These are phyloP conservation scores for Trochalopteron elliotii DNA, from an alignment of 2,113 vertebrate species.

Conservation along the genomic window DNA sequence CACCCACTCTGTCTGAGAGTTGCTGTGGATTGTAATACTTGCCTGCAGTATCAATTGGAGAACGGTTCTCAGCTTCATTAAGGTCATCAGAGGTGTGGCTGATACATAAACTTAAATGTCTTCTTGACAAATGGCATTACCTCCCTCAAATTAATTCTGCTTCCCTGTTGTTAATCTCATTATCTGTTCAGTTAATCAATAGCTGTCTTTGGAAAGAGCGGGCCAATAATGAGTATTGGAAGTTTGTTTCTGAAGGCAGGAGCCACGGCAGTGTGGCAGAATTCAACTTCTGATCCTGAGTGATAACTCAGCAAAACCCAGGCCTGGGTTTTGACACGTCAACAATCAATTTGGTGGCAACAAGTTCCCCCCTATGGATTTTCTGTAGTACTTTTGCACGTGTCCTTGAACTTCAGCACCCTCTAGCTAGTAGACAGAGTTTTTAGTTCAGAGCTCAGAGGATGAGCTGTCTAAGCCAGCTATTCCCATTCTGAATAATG, in stretches of 20 bases:
- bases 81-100: conserved; percentile 38
- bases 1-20: conserved; percentile 14
- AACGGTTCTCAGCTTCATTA: conserved; percentile 28
- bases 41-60: conserved; percentile 52
- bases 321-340: not conserved
- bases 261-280: not conserved
- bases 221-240: not conserved
- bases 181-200: conserved; percentile 71
- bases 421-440: not conserved
- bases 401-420: not conserved
- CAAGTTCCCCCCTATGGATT: not conserved
- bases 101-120: conserved; percentile 62
- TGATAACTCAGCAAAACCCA: not conserved
- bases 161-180: conserved; percentile 73
- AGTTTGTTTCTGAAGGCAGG: not conserved
- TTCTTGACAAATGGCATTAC: conserved; percentile 74
- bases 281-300: not conserved
- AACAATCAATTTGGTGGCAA: not conserved
- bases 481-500: not conserved
- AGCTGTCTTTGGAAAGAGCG: conserved; percentile 51
- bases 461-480: not conserved
- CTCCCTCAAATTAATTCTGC: conserved; percentile 76
- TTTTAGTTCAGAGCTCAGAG: not conserved
- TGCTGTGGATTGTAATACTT: conserved; percentile 40
- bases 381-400: not conserved